phyloP scores from a whole-genome alignment of 2,113 vertebrate species.

The Serilophus lunatus region DNA sequence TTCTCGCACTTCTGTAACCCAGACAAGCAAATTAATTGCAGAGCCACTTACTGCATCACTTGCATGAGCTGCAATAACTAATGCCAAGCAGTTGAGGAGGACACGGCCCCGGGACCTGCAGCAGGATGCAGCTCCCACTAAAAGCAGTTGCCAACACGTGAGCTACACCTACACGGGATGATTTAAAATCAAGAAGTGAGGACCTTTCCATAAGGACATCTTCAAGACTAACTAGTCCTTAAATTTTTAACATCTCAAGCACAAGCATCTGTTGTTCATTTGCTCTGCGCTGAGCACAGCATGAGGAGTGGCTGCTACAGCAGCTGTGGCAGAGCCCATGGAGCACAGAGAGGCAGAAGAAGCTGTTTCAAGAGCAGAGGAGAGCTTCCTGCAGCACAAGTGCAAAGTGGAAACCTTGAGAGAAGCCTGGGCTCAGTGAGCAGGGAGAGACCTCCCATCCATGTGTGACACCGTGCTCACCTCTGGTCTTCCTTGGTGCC shows the following conservation, averaged over 20 bases:
- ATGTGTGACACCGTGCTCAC: fast-evolving
- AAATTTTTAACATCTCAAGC: not conserved
- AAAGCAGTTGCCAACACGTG: fast-evolving
- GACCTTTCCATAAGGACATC: not conserved
- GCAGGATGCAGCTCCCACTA: not conserved
- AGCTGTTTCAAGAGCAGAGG: not conserved
- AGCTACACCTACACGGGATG: not conserved
- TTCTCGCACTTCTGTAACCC: not conserved
- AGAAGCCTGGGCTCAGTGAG: not conserved
- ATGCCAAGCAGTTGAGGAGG: not conserved
- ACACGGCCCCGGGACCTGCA: not conserved
- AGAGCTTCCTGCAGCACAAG: not conserved
- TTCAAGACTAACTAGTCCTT: not conserved
- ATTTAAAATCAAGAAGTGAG: fast-evolving
- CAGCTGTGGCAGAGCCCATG: not conserved
- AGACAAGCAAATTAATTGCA: not conserved
- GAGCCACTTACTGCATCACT: not conserved
- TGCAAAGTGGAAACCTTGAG: not conserved
- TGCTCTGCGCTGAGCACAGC: not conserved
- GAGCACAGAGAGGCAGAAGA: not conserved
- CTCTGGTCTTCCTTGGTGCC: fast-evolving
- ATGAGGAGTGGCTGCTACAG: not conserved
- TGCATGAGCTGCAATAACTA: not conserved
- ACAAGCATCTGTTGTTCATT: not conserved
- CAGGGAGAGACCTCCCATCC: not conserved